Evolutionary conservation across 1,140 invertebrate species (phyloP).

Genomic region (Eueides isabella): DNA sequence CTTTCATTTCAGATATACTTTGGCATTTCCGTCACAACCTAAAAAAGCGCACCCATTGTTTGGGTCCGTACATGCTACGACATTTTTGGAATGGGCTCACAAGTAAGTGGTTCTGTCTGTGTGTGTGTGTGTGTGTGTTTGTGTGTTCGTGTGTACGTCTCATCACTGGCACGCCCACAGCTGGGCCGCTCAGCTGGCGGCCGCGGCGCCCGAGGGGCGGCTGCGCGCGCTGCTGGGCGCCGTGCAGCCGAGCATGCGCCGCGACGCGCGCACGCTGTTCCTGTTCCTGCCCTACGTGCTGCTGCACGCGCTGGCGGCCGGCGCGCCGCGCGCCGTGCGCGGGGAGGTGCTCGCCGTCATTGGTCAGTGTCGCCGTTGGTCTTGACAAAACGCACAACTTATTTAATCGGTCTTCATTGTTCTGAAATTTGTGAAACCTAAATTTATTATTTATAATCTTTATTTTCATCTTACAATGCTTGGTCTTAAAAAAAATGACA

Average conservation of each 20-base stretch:
- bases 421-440: neutral
- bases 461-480: too few relatives aligned
- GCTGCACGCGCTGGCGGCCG: conserved; percentile 84
- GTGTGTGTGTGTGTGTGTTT: too few relatives aligned
- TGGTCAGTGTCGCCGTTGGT: conserved; percentile 50
- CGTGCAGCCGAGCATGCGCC: conserved; percentile 87
- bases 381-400: too few relatives aligned
- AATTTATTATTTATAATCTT: too few relatives aligned
- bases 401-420: too few relatives aligned
- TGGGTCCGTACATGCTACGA: conserved; percentile 85
- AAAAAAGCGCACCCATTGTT: conserved; percentile 83
- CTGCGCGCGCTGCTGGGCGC: conserved; percentile 84
- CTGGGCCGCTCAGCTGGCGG: conserved; percentile 85
- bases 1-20: conserved; percentile 64
- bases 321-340: conserved; percentile 67
- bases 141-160: too few relatives aligned
- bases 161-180: conserved; percentile 50
- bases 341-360: conserved; percentile 84
- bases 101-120: too few relatives aligned
- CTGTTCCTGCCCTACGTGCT: conserved; percentile 89
- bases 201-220: conserved; percentile 78
- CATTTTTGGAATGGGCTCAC: conserved; percentile 88
- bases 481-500: too few relatives aligned
- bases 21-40: conserved; percentile 75
- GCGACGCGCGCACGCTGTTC: conserved; percentile 86